Percentiles rank a stretch among this genome's conserved stretches.
These are phyloP conservation scores for Entomyzon cyanotis DNA, from an alignment of 2,113 vertebrate species.

Conservation along the genomic window DNA sequence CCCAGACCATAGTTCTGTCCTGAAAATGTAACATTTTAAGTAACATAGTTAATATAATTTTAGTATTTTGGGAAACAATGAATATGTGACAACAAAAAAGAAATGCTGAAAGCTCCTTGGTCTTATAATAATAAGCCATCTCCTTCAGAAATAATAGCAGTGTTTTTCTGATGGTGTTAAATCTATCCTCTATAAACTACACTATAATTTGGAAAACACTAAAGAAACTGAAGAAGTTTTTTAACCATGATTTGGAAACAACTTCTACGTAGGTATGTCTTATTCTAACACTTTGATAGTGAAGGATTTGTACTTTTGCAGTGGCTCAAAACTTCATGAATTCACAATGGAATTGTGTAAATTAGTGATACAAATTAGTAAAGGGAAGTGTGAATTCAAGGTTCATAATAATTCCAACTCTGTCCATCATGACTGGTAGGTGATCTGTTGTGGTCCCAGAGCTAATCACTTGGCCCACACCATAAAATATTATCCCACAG, in stretches of 20 bases:
- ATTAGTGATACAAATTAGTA: not conserved
- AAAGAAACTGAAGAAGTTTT: not conserved
- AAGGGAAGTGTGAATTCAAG: slow-evolving; percentile 10
- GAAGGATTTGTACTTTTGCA: not conserved
- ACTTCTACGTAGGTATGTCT: not conserved
- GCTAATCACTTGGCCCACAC: not conserved
- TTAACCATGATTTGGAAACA: not conserved
- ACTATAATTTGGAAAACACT: not conserved
- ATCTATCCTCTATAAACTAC: not conserved
- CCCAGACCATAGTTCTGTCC: not conserved
- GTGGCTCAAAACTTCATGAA: not conserved
- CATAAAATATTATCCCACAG: not conserved
- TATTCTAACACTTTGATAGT: not conserved
- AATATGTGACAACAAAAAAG: not conserved
- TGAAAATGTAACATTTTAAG: not conserved
- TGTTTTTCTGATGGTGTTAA: not conserved
- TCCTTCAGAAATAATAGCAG: not conserved
- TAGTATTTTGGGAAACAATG: not conserved
- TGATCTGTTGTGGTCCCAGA: not conserved
- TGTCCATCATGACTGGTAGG: not conserved
- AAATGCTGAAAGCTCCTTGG: not conserved
- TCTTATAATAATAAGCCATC: not conserved
- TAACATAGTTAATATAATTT: not conserved
- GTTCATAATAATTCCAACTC: not conserved
- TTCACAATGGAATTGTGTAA: slow-evolving; percentile 1